Evolutionary conservation across 1,140 invertebrate species (phyloP), one percentile per base, ranked within the genome.

Genomic region (Carcinoscorpius rotundicauda): DNA sequence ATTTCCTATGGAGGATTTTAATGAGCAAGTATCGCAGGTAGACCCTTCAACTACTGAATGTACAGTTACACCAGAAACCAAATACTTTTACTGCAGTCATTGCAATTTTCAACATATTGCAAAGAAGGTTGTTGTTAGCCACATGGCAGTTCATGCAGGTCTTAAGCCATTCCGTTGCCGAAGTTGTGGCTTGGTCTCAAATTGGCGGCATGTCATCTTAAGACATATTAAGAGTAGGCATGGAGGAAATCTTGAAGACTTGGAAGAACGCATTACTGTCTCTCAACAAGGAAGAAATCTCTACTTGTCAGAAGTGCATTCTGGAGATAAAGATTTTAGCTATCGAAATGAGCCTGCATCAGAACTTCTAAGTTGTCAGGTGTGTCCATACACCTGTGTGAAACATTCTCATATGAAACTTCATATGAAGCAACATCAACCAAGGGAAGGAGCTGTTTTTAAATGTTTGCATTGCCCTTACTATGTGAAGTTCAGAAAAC

Each of bases 391-490:
- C 74, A 82, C 79, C 52, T 82, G 83, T 58, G 76, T 80, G 29
- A 84, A 86, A 70, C 80, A 83, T 52, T 79, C 81, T 49, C 77
- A 82, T 64, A 81, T 90, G 64, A 81, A 85, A 60, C 77, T 82
- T 58, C 89, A 93, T 73, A 78, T 84, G 71, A 81, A 83, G 61
- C 84, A 88, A 71, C 89, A 91, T 76, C 81, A 84, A 60, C 82
- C 84, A 0, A 84, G 83, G 62, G 74, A 82, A 5, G 83, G 84
- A 58, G 84, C 85, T 48, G 83, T 85, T 69, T 86, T 86, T 70
- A 91, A 90, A 75, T 93, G 90, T 76, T 84, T 84, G 69, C 83
- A 85, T 68, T 93, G 89, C 75, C 85, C 87, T 3, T 72, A 71
- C 67, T 72, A 61, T 52, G 70, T 73, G 0, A 72, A 70, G 52